Percentiles rank a stretch among this genome's conserved stretches.
phyloP scores from a whole-genome alignment of 2,888 invertebrate genomes.

The Dryobotodes eremita region DNA sequence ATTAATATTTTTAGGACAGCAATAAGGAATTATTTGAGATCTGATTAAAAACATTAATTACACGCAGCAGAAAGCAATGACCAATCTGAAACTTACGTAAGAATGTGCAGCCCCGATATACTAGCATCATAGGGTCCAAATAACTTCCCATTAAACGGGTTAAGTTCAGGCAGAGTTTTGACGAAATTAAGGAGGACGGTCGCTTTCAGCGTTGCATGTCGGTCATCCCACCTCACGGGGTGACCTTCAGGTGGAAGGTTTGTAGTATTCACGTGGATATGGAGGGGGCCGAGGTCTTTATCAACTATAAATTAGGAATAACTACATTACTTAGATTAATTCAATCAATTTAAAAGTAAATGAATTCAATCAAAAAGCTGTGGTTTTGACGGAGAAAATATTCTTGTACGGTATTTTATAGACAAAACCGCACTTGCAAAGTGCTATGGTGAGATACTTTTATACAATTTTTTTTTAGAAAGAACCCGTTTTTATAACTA shows the following conservation, averaged over 20 bases:
- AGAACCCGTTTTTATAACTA: too few relatives aligned
- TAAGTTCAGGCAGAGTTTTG: slow-evolving; percentile 17
- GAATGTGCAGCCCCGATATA: slow-evolving; percentile 1
- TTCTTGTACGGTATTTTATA: background rate
- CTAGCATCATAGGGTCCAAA: slow-evolving; percentile 4
- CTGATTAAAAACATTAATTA: background rate
- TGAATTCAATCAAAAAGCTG: too few relatives aligned
- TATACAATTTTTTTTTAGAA: too few relatives aligned
- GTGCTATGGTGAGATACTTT: background rate
- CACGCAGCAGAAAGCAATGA: background rate
- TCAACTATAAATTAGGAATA: slow-evolving; percentile 11
- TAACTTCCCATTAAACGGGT: slow-evolving; percentile 2
- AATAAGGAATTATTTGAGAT: background rate
- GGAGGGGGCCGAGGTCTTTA: slow-evolving; percentile 24
- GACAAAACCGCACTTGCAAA: background rate
- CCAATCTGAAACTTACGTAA: slow-evolving; percentile 8
- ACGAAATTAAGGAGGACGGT: background rate
- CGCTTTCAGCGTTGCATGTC: slow-evolving; percentile 7
- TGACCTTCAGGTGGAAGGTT: slow-evolving; percentile 8
- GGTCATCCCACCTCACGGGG: slow-evolving; percentile 10
- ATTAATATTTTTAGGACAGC: background rate
- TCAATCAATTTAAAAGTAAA: too few relatives aligned
- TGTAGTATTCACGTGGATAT: slow-evolving; percentile 14
- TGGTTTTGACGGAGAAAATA: too few relatives aligned
- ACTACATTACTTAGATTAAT: too few relatives aligned